phyloP scores from a whole-genome alignment of 2,797 vertebrate species.

The Typhlichthys subterraneus region DNA sequence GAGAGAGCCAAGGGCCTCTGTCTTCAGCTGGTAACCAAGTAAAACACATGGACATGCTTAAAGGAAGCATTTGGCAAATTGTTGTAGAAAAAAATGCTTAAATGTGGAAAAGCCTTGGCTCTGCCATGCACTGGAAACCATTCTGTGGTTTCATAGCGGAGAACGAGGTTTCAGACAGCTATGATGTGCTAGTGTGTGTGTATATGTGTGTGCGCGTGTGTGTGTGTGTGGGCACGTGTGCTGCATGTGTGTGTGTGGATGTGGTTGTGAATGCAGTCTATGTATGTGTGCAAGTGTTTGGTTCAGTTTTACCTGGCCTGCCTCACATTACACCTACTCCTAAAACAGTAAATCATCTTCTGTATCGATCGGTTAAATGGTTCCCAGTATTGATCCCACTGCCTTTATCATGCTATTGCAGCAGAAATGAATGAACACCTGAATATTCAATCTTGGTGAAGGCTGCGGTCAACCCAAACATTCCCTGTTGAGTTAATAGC shows the following conservation, averaged over 20 bases:
- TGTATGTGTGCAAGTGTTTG: conserved; percentile 3
- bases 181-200: conserved; percentile 43
- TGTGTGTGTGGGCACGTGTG: conserved; percentile 6
- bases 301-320: conserved; percentile 24
- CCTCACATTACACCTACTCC: conserved; percentile 11
- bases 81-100: conserved; percentile 68
- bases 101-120: conserved; percentile 73
- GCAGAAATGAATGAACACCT: conserved; percentile 64
- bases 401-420: conserved; percentile 55
- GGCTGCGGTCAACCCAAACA: conserved; percentile 26
- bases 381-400: conserved; percentile 58
- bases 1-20: conserved; percentile 37
- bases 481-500: conserved; percentile 38
- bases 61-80: conserved; percentile 79
- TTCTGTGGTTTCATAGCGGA: conserved; percentile 60
- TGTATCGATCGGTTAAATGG: conserved; percentile 60
- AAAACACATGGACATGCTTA: conserved; percentile 76
- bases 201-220: conserved; percentile 28
- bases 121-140: conserved; percentile 62
- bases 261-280: neutral
- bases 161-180: conserved; percentile 60
- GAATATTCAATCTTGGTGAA: conserved; percentile 73
- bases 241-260: conserved; percentile 9
- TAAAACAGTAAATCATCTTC: conserved; percentile 56
- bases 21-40: conserved; percentile 62